Base-by-base conservation (phyloP, 2,113 vertebrate genomes). In the Brienomyrus brachyistius region DNA sequence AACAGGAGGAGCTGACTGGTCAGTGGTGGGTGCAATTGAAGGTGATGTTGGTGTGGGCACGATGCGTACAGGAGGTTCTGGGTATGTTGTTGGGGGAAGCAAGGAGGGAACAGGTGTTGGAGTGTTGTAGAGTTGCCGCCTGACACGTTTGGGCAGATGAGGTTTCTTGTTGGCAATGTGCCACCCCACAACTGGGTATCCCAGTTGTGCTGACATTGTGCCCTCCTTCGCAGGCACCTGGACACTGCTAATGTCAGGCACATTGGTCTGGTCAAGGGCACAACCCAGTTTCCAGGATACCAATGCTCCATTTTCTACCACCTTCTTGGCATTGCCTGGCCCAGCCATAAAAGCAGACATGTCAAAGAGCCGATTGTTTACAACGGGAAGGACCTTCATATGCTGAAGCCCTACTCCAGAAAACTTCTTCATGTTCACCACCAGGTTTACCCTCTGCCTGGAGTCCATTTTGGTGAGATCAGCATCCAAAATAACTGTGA, bases 341-440 rank as follows among this genome's bases (percentile, higher is more conserved):
- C 98, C 98, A 54, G 98, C 98, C 98, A 99, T 98, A 92, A 99
- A 99, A 89, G 98, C 98, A 0, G 98, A 98, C 98, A 99, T 99
- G 91, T 99, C 98, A 91, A 99, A 99, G 45, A 99, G 95, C 91
- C 97, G 97, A 92, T 99, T 99, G 95, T 99, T 99, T 91, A 98
- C 96, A 91, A 99, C 98, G 5, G 98, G 98, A 90, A 97, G 97
- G 80, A 98, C 94, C 91, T 97, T 97, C 98, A 99, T 98, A 90
- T 96, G 95, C 92, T 96, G 97, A 89, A 97, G 94, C n/a, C 97
- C 95, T 21, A 98, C 97, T 90, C 95, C 96, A 0, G 98, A 98
- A 93, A 99, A 99, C 90, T 94, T 96, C 90, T 90, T 96, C 97
- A 99, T 99, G 80, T 95, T 94, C 70, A 92, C 94, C 89, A 99